A percentile compares a stretch with the other conserved stretches of the same genome.
phyloP scores from a whole-genome alignment of 2,113 vertebrate genomes.

The Thalassoma bifasciatum region DNA sequence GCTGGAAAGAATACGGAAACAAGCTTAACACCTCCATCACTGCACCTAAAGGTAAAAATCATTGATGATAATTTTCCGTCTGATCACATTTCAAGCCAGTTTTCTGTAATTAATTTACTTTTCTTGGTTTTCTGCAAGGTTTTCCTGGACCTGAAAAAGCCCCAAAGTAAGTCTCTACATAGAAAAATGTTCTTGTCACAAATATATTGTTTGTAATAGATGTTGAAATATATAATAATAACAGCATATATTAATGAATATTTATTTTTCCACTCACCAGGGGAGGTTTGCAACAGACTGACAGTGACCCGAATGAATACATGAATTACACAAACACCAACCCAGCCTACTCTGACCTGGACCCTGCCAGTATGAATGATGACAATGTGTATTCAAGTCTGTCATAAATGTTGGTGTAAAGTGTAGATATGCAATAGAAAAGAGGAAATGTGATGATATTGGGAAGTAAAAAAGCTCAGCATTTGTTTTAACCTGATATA shows the following conservation, averaged over 20 bases:
- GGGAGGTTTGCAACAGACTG: slow-evolving; percentile 2
- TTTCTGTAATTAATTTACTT: neutral
- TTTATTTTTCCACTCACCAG: slow-evolving; percentile 33
- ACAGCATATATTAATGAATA: neutral
- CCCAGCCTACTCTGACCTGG: slow-evolving; percentile 53
- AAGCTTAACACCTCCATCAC: neutral
- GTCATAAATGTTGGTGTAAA: slow-evolving; percentile 24
- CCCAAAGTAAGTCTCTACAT: slow-evolving; percentile 60
- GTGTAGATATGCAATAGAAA: slow-evolving; percentile 7
- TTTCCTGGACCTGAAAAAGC: slow-evolving; percentile 10
- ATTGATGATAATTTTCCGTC: neutral
- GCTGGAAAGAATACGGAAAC: neutral
- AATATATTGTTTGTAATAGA: slow-evolving; percentile 3
- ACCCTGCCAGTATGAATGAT: slow-evolving; percentile 9
- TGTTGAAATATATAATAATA: too few species aligned
- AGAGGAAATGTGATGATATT: neutral
- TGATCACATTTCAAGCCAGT: neutral
- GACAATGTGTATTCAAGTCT: slow-evolving; percentile 58
- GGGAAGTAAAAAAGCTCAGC: neutral
- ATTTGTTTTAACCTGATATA: too few species aligned
- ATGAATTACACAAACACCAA: slow-evolving; percentile 66
- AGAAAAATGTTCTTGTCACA: neutral
- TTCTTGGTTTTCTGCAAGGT: slow-evolving; percentile 22
- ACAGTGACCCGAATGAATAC: slow-evolving; percentile 54
- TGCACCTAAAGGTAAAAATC: slow-evolving; percentile 46